These are phyloP conservation scores for Pseudolaguvia tuberculata DNA, from an alignment of 2,113 vertebrate species.

Conservation along the genomic window DNA sequence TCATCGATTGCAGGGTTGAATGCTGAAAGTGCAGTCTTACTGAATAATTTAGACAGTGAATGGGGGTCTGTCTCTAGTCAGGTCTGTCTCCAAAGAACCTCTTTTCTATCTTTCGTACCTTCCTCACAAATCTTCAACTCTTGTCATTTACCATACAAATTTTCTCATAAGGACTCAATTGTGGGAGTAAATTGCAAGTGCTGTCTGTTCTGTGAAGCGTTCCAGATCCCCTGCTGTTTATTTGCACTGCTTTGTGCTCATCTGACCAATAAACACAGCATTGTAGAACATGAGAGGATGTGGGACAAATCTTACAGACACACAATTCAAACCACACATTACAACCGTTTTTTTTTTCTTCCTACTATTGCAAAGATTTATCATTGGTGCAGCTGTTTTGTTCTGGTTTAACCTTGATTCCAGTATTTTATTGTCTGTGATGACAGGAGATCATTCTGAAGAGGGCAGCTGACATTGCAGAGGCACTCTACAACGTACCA, in stretches of 20 bases:
- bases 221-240: background rate
- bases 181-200: constrained; percentile 32
- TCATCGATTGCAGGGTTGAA: constrained; percentile 48
- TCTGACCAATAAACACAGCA: constrained; percentile 8
- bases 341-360: background rate
- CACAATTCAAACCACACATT: background rate
- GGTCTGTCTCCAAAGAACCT: constrained; percentile 37
- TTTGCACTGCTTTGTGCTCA: background rate
- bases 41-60: constrained; percentile 49
- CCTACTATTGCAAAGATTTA: background rate
- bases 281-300: background rate
- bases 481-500: constrained; percentile 96
- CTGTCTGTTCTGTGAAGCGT: constrained; percentile 7
- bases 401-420: background rate
- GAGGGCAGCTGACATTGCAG: constrained; percentile 94
- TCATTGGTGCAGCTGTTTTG: background rate
- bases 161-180: constrained; percentile 20
- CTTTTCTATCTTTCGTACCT: background rate
- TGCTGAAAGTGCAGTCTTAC: constrained; percentile 37
- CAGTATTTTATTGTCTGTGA: constrained; percentile 2
- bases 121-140: constrained; percentile 27
- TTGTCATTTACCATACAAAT: constrained; percentile 36
- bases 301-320: constrained; percentile 7
- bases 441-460: constrained; percentile 95
- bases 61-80: constrained; percentile 39